Evolutionary conservation across 2,888 invertebrate genomes (phyloP).

Genomic region (Drymonia ruficornis): DNA sequence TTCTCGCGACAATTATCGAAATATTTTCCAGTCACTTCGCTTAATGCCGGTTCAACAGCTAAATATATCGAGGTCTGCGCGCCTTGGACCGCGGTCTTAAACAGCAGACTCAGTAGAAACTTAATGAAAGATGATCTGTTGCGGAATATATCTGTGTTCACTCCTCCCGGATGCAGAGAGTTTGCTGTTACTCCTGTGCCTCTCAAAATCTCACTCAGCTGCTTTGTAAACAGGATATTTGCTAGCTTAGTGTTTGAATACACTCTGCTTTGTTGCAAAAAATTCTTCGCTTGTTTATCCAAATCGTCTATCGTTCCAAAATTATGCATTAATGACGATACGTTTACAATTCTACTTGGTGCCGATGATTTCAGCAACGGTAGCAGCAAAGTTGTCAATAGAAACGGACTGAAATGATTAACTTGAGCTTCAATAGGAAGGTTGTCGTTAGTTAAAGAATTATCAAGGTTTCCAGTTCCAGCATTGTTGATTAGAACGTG

Average conservation of each 20-base stretch:
- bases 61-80: constrained; percentile 90
- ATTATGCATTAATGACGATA: constrained; percentile 90
- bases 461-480: constrained; percentile 88
- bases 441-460: constrained; percentile 89
- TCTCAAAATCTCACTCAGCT: constrained; percentile 86
- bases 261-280: constrained; percentile 68
- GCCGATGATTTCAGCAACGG: constrained; percentile 88
- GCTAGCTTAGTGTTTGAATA: constrained; percentile 91
- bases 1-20: constrained; percentile 89
- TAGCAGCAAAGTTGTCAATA: constrained; percentile 92
- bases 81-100: constrained; percentile 82
- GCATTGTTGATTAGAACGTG: constrained; percentile 95
- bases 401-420: constrained; percentile 95
- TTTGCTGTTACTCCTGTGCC: constrained; percentile 89
- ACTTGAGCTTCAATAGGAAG: constrained; percentile 94
- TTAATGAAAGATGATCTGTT: constrained; percentile 86
- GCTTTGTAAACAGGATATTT: constrained; percentile 88
- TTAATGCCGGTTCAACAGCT: constrained; percentile 88
- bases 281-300: constrained; percentile 86
- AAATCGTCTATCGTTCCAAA: constrained; percentile 87
- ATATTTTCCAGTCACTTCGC: constrained; percentile 89
- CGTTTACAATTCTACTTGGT: constrained; percentile 90
- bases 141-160: constrained; percentile 90
- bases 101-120: constrained; percentile 33
- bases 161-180: constrained; percentile 92